Base-by-base conservation (phyloP, 2,113 vertebrate genomes). In the Malurus cyaneus region DNA sequence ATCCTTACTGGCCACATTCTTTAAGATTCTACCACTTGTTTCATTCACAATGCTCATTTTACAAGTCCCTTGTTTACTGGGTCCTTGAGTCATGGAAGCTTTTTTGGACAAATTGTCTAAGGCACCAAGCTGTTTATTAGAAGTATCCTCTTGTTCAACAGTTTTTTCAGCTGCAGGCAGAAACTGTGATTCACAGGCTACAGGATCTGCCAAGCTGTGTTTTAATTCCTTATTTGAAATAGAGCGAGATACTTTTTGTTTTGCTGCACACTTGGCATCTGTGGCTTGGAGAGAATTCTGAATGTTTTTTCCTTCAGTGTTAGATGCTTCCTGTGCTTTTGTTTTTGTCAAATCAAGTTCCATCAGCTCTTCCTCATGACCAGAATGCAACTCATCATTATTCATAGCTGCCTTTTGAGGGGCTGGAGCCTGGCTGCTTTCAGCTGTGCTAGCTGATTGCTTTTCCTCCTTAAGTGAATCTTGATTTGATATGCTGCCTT, bases 401-500 rank as follows among this genome's bases (percentile, higher is more conserved):
- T 72, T 89, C 34, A 93, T 21, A 78, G 53, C 66, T 67, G 88
- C 86, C 82, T 86, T 97, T 26, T 93, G 97, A 73, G 93, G 11
- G 26, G 82, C 61, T 70, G 90, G 59, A 88, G 41, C 54, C 62
- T 20, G 85, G 23, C 80, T 86, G 56, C 76, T 70, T 41, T 73
- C 67, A 42, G 39, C 34, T 56, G 49, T 57, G 54, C 34, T 80
- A 34, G 46, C 41, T 32, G 91, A 61, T 8, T 80, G 72, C 53
- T 97, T 98, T 86, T 96, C 97, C 14, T 94, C 97, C 85, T 94
- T 94, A 90, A 73, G 49, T 66, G 73, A 50, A 76, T 96, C 95
- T 23, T 97, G 97, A 21, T 88, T 89, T 85, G 92, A 95, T 21
- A 85, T 8, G 36, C 64, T 97, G 80, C 94, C 94, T 92, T 96